Base-by-base conservation (phyloP, 1,140 invertebrate genomes). In the Drosophila pruinosa region DNA sequence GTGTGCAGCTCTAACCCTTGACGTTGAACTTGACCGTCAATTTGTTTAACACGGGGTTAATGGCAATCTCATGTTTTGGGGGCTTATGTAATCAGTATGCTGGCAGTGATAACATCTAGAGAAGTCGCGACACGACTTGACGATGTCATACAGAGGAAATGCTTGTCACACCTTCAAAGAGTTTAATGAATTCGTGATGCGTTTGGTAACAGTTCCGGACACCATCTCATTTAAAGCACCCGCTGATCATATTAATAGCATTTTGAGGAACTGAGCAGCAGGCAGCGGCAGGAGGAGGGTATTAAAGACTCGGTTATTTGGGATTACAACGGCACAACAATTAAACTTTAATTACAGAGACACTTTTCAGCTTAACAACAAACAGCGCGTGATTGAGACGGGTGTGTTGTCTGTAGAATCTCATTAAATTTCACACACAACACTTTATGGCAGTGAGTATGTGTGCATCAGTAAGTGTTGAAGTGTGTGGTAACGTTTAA, bases 271-370 rank as follows among this genome's bases (percentile, higher is more conserved):
- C n/a, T n/a, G 4, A 24, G 22, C n/a, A 5, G 22, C 4, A 15
- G 4, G 21, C 6, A 12, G 22, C 4, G 0, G n/a, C 19, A 10
- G 24, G 19, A 8, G 24, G 10, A 48, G 45, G 12, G 24, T 48
- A 48, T 48, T 28, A 14, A 28, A 28, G 24, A 8, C 17, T 14
- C 22, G 22, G n/a, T 48, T n/a, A n/a, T n/a, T n/a, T n/a, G n/a
- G n/a, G 8, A 4, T 26, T 2, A 5, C 45, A 26, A 48, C 22
- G 24, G 12, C 12, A 28, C 45, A 58, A 45, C 54, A 58, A 58
- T 58, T 58, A 58, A 58, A 58, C 15, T 58, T 58, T 45, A 58
- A 58, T 58, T 58, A 58, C 24, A 31, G 26, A 58, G n/a, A 31
- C 54, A 58, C 26, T 56, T 24, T 22, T 39, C 36, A 12, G 48